Percentiles rank a stretch among this genome's conserved stretches.
phyloP scores from a whole-genome alignment of 2,888 invertebrate genomes.

The Nephrotoma flavescens region DNA sequence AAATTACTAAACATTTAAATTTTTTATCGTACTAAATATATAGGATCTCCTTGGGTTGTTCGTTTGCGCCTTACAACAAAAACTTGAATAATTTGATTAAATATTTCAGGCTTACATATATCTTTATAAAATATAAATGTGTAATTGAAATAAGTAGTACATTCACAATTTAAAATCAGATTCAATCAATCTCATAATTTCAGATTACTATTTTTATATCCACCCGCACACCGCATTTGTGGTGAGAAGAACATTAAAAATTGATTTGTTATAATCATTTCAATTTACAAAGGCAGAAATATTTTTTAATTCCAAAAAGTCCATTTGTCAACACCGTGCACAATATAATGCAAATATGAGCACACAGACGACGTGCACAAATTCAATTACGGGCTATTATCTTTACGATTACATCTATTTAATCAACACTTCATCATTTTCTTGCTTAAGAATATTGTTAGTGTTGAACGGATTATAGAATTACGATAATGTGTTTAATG shows the following conservation, averaged over 20 bases:
- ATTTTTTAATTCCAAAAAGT: neutral
- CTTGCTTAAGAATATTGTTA: neutral
- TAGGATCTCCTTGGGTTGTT: neutral
- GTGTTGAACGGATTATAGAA: neutral
- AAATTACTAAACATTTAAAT: neutral
- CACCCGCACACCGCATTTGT: neutral
- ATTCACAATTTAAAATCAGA: neutral
- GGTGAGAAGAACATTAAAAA: neutral
- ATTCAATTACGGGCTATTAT: neutral
- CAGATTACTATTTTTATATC: neutral
- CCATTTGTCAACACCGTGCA: neutral
- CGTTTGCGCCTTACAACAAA: neutral
- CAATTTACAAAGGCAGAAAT: neutral
- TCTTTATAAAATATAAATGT: neutral
- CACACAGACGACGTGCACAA: neutral
- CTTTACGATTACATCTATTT: neutral
- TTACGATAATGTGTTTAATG: neutral
- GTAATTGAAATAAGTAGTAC: neutral
- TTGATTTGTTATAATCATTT: neutral
- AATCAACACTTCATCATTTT: neutral
- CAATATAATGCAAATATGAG: neutral
- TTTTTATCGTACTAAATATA: neutral
- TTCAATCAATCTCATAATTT: neutral
- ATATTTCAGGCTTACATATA: neutral
- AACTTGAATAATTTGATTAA: neutral